These are phyloP conservation scores for Sarotherodon lohbergeri DNA, from an alignment of 2,113 vertebrate species.

Conservation along the genomic window DNA sequence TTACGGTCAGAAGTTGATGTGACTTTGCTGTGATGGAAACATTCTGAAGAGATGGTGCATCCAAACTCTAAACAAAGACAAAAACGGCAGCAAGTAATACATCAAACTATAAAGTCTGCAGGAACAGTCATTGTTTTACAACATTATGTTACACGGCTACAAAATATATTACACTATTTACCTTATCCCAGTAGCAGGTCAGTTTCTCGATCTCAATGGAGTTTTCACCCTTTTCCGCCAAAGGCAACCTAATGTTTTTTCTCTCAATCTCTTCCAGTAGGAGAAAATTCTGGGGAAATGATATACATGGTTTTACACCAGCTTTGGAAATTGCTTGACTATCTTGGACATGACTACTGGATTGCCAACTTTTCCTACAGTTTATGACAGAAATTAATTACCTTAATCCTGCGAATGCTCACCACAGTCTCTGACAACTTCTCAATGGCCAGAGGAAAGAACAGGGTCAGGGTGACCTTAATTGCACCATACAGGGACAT, in stretches of 20 bases:
- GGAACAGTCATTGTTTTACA: neutral
- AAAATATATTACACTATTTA: neutral
- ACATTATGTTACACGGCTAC: neutral
- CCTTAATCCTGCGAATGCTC: constrained; percentile 90
- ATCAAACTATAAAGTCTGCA: neutral
- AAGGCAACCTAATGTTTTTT: neutral
- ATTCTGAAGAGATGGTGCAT: constrained; percentile 80
- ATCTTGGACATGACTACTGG: neutral
- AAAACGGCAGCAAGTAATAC: neutral
- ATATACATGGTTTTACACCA: neutral
- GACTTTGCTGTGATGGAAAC: constrained; percentile 77
- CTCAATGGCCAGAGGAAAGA: constrained; percentile 90
- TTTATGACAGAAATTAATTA: constrained; percentile 23
- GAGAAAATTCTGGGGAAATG: constrained; percentile 17
- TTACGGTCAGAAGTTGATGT: constrained; percentile 82
- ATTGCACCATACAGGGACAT: constrained; percentile 83
- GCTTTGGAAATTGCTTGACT: neutral
- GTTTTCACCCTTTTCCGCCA: constrained; percentile 49
- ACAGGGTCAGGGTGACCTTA: constrained; percentile 87
- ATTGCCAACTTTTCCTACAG: neutral
- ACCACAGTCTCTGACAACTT: constrained; percentile 78
- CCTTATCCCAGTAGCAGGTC: constrained; percentile 87
- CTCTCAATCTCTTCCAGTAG: constrained; percentile 24
- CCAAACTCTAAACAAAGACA: constrained; percentile 64
- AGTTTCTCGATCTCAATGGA: constrained; percentile 76